A percentile compares a stretch with the other conserved stretches of the same genome.
Evolutionary conservation across 2,113 vertebrate species (phyloP).

Genomic region (Rhinogobius similis): DNA sequence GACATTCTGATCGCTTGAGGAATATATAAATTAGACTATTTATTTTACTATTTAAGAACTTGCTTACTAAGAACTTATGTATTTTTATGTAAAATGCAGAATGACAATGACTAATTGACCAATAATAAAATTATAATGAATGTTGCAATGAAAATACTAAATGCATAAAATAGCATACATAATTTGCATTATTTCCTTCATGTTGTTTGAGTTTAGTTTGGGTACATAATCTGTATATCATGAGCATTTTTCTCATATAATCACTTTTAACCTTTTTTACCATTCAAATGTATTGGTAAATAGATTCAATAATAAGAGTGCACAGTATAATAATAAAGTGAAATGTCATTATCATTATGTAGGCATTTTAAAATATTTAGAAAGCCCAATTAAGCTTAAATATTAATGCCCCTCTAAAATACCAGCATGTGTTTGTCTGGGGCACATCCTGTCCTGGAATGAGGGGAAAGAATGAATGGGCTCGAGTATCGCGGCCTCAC

Average conservation of each 20-base stretch:
- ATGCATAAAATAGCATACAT: neutral
- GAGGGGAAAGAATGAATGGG: slow-evolving; percentile 3
- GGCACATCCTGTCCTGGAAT: neutral
- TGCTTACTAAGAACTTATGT: too few relatives aligned
- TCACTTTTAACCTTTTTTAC: neutral
- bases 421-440: slow-evolving; percentile 1
- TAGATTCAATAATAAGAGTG: neutral
- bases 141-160: neutral
- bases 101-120: too few relatives aligned
- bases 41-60: too few relatives aligned
- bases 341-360: neutral
- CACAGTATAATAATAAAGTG: neutral
- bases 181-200: too few relatives aligned
- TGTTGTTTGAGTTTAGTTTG: neutral
- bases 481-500: slow-evolving; percentile 64
- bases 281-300: neutral
- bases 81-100: too few relatives aligned
- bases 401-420: neutral
- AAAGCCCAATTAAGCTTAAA: neutral
- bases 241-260: too few relatives aligned
- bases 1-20: too few relatives aligned
- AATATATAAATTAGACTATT: too few relatives aligned
- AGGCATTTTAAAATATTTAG: slow-evolving; percentile 1
- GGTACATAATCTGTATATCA: neutral
- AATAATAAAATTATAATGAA: too few relatives aligned